Percentiles rank a stretch among this genome's conserved stretches.
Evolutionary conservation across 92 coral and sea anemone species (phyloP).

Genomic region (Ricordea florida): DNA sequence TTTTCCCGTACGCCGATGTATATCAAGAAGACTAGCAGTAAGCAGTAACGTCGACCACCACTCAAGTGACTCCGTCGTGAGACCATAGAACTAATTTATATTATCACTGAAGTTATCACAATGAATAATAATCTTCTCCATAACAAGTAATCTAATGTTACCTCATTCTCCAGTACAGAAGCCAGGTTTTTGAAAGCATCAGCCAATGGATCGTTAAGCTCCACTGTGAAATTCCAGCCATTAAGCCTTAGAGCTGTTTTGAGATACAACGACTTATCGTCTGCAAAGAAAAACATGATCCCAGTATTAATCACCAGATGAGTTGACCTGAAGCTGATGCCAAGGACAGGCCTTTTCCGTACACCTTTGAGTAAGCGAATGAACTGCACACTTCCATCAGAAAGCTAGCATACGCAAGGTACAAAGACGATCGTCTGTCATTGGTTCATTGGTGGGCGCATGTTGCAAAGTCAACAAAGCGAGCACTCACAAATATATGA

Average conservation of each 20-base stretch:
- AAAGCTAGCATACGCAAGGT: no score
- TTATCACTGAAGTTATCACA: not conserved
- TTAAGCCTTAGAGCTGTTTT: slow-evolving; percentile 38
- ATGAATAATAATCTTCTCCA: not conserved
- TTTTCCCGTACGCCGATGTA: no score
- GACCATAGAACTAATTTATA: not conserved
- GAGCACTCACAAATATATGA: no score
- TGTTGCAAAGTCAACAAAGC: no score
- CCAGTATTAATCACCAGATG: not conserved
- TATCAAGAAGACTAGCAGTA: no score
- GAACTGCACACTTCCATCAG: no score
- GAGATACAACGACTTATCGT: not conserved
- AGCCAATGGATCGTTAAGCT: slow-evolving; percentile 38
- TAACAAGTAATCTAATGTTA: not conserved
- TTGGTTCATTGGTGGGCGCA: no score
- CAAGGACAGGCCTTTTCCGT: no score
- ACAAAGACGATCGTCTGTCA: no score
- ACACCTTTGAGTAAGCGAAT: not conserved
- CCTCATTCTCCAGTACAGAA: not conserved
- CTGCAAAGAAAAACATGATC: not conserved
- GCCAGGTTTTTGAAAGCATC: slow-evolving; percentile 10
- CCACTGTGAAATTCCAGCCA: not conserved
- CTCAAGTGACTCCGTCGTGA: no score
- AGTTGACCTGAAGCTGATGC: not conserved
- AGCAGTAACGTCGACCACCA: no score